Base-by-base conservation (phyloP, 1,140 invertebrate species). In the Meloidogyne hapla region DNA sequence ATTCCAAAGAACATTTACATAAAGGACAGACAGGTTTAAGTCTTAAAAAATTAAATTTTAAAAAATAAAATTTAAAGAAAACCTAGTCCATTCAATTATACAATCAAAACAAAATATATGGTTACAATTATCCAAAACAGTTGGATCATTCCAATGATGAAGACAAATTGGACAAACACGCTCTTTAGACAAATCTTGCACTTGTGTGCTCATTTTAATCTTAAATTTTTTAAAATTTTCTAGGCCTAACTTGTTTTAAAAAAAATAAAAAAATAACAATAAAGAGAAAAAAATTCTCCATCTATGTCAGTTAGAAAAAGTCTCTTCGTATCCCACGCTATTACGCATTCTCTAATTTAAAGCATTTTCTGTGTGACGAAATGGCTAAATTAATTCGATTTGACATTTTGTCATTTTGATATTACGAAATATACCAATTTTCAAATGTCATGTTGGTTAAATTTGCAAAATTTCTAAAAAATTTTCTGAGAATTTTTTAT, bases 41-140 rank as follows among this genome's bases (percentile, higher is more conserved):
- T 9, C 63, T 74, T 33, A 33, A 48, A 38, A 40, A 38, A 71
- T 45, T 3, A 33, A 75, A 48, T 1, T 9, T 23, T 23, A 73
- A 26, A 48, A n/a, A 25, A 28, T 8, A n/a, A 15, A 38, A 28
- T 10, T 66, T 12, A 64, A 42, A 42, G 26, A 63, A 8, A n/a
- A 64, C 71, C 56, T 73, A n/a, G 71, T 73, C 77, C 77, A 78
- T 56, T 78, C 77, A 13, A 63, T 23, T 56, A 78, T 78, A 68
- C 77, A 78, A 13, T 45, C 77, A 66, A 75, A 78, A 23, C 77
- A 78, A 33, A 78, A 78, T 25, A 79, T 45, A 62, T 78, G 77
- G 9, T 18, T 33, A 64, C 77, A 78, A 23, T 70, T 33, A 48
- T 71, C 65, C 21, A 78, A 64, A 25, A 78, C 75, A 6, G 76